Evolutionary conservation across 1,140 invertebrate genomes (phyloP).

Genomic region (Drosophila trapezifrons): DNA sequence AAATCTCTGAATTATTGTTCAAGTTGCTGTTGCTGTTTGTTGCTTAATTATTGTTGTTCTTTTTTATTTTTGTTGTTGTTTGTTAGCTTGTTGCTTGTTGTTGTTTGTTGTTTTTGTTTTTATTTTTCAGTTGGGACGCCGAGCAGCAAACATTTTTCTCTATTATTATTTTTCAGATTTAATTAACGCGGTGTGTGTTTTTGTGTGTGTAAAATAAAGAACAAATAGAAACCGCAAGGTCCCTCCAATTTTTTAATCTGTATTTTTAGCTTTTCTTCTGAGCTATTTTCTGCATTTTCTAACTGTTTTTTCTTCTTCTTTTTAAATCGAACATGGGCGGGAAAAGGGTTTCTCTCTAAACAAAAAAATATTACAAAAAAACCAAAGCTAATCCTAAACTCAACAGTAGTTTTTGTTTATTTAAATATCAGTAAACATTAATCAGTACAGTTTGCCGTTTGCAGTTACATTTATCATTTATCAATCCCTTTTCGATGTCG

Average conservation of each 20-base stretch:
- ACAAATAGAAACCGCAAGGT: constrained; percentile 65
- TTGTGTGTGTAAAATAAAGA: constrained; percentile 18
- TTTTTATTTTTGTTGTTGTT: constrained; percentile 15
- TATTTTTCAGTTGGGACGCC: constrained; percentile 50
- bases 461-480: constrained; percentile 45
- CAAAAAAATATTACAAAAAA: neutral
- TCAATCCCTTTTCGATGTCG: constrained; percentile 27
- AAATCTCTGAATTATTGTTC: constrained; percentile 51
- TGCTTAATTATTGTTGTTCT: constrained; percentile 30
- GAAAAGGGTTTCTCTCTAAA: neutral
- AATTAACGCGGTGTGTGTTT: constrained; percentile 14
- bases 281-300: neutral
- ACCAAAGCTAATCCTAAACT: constrained; percentile 54
- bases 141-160: constrained; percentile 51
- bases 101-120: constrained; percentile 10
- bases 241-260: constrained; percentile 53
- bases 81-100: constrained; percentile 11
- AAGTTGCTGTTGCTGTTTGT: constrained; percentile 47
- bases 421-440: constrained; percentile 57
- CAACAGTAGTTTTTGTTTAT: constrained; percentile 46
- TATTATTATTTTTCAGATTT: constrained; percentile 1
- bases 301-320: constrained; percentile 10
- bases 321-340: constrained; percentile 1
- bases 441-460: constrained; percentile 61
- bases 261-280: too few species aligned